These are phyloP conservation scores for Peromyscus polionotus DNA, from an alignment of 2,113 vertebrate species.

Conservation along the genomic window DNA sequence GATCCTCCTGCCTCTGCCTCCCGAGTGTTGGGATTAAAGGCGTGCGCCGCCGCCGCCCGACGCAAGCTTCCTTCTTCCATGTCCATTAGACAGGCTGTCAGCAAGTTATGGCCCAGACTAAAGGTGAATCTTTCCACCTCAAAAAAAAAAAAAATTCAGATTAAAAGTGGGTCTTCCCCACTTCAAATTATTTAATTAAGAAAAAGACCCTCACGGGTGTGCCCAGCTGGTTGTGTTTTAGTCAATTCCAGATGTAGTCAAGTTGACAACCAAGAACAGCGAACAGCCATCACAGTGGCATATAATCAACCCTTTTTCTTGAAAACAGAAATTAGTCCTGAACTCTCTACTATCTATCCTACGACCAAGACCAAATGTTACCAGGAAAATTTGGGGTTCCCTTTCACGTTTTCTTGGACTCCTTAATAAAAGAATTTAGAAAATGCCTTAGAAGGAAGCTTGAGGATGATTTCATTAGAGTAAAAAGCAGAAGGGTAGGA, in stretches of 20 bases:
- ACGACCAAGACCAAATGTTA: not conserved
- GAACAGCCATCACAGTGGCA: not conserved
- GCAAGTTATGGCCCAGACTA: not conserved
- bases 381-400: not conserved
- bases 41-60: too few species aligned
- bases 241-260: not conserved
- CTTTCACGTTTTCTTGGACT: not conserved
- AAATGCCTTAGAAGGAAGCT: not conserved
- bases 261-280: not conserved
- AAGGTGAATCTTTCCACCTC: not conserved
- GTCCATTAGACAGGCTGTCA: not conserved
- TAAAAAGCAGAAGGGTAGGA: not conserved
- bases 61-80: not conserved
- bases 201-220: not conserved
- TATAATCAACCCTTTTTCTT: not conserved
- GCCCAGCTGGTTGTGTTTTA: not conserved
- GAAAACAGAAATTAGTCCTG: not conserved
- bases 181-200: not conserved
- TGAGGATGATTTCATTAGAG: not conserved
- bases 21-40: too few species aligned
- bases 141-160: not conserved
- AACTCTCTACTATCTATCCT: not conserved
- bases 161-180: not conserved
- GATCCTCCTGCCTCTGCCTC: too few species aligned
- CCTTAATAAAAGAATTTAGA: not conserved